phyloP scores from a whole-genome alignment of 2,797 vertebrate species.

The Halcyon leucocephala region DNA sequence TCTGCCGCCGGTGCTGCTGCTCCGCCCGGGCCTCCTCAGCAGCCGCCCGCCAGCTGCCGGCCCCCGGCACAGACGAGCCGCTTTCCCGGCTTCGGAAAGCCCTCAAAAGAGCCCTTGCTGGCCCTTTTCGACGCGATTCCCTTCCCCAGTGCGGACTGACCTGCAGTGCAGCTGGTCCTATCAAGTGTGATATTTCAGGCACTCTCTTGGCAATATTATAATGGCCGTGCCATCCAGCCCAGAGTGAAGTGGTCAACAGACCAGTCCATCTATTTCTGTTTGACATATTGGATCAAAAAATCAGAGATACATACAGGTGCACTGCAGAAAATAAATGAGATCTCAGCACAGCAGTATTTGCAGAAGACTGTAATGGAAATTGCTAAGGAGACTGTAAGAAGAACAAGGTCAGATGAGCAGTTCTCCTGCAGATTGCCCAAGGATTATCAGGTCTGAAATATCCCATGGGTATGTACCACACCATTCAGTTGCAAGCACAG shows the following conservation, averaged over 20 bases:
- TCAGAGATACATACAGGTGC: not conserved
- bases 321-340: not conserved
- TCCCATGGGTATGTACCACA: not conserved
- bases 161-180: too few relatives aligned
- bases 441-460: not conserved
- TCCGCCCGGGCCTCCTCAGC: too few relatives aligned
- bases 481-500: not conserved
- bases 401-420: not conserved
- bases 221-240: not conserved
- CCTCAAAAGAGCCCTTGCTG: too few relatives aligned
- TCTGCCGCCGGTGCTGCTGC: too few relatives aligned
- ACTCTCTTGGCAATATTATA: not conserved
- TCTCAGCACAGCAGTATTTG: not conserved
- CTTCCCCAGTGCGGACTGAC: too few relatives aligned
- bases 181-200: not conserved
- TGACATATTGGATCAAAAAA: not conserved
- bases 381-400: not conserved
- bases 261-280: not conserved
- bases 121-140: too few relatives aligned
- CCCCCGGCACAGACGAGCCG: too few relatives aligned
- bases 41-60: too few relatives aligned
- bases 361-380: not conserved
- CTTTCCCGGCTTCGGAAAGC: too few relatives aligned
- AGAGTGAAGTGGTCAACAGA: not conserved
- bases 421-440: not conserved